Evolutionary conservation across 2,797 vertebrate genomes (phyloP).

Genomic region (Coracias cyanogaster): DNA sequence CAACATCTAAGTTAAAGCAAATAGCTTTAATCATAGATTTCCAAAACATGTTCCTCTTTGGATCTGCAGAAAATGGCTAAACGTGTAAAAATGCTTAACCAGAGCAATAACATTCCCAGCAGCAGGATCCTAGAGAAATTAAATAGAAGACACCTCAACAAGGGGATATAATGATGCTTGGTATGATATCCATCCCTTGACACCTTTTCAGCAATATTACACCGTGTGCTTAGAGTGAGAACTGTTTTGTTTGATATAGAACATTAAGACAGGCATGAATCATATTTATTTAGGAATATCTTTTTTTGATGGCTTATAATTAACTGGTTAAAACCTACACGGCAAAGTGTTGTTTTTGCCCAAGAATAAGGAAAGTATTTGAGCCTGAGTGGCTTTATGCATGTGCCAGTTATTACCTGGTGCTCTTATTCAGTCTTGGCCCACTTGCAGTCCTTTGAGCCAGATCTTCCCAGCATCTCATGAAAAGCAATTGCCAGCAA

Average conservation of each 20-base stretch:
- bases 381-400: neutral
- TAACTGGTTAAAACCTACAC: neutral
- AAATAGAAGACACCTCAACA: neutral
- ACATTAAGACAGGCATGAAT: neutral
- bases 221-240: neutral
- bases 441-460: neutral
- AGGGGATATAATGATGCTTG: neutral
- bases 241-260: neutral
- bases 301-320: neutral
- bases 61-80: conserved; percentile 9
- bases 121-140: neutral
- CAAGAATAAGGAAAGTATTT: neutral
- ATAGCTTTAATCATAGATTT: conserved; percentile 44
- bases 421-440: neutral
- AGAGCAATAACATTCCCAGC: neutral
- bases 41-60: neutral
- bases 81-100: conserved; percentile 21
- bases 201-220: neutral
- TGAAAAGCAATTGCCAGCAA: neutral
- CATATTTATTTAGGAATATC: neutral
- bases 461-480: neutral
- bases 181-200: neutral
- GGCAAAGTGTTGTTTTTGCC: neutral
- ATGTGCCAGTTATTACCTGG: neutral
- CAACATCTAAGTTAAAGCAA: conserved; percentile 47